These are phyloP conservation scores for Nemotelus nigrinus DNA, from an alignment of 2,888 invertebrate genomes.

Conservation along the genomic window DNA sequence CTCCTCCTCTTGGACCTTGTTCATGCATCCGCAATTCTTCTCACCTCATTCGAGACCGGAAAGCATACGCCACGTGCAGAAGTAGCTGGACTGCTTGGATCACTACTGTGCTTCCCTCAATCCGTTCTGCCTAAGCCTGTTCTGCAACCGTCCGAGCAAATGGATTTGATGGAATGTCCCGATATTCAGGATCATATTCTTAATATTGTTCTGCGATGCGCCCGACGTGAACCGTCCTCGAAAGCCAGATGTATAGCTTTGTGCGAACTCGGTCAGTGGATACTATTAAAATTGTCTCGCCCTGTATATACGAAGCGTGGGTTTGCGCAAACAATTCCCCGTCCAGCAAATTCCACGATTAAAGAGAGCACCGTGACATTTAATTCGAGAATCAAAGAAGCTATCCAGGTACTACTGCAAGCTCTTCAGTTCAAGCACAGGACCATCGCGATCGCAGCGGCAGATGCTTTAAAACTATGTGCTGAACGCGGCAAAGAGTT, in stretches of 20 bases:
- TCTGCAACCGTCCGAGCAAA: slow-evolving; percentile 68
- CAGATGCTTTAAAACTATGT: slow-evolving; percentile 62
- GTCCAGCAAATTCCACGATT: slow-evolving; percentile 51
- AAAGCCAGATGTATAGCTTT: slow-evolving; percentile 89
- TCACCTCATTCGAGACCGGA: slow-evolving; percentile 82
- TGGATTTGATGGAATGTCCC: slow-evolving; percentile 63
- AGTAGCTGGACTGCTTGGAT: slow-evolving; percentile 89
- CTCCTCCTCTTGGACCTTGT: slow-evolving; percentile 88
- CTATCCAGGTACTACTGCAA: slow-evolving; percentile 62
- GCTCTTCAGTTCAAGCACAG: slow-evolving; percentile 64
- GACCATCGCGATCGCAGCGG: slow-evolving; percentile 62
- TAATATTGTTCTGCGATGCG: slow-evolving; percentile 85
- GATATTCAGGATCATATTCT: slow-evolving; percentile 79
- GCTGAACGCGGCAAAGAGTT: slow-evolving; percentile 61
- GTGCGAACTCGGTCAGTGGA: slow-evolving; percentile 78
- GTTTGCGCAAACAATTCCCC: slow-evolving; percentile 59
- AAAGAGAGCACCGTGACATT: slow-evolving; percentile 42
- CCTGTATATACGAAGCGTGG: slow-evolving; percentile 52
- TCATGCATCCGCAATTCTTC: slow-evolving; percentile 86
- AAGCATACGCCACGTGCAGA: slow-evolving; percentile 85
- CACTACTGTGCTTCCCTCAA: slow-evolving; percentile 83
- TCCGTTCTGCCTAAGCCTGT: slow-evolving; percentile 68
- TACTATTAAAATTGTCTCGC: slow-evolving; percentile 59
- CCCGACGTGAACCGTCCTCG: slow-evolving; percentile 87
- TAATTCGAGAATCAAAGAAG: slow-evolving; percentile 63